A percentile compares a stretch with the other conserved stretches of the same genome.
Conservation (phyloP, 2,888 invertebrate genomes). For the Chymomyza procnemis region DNA sequence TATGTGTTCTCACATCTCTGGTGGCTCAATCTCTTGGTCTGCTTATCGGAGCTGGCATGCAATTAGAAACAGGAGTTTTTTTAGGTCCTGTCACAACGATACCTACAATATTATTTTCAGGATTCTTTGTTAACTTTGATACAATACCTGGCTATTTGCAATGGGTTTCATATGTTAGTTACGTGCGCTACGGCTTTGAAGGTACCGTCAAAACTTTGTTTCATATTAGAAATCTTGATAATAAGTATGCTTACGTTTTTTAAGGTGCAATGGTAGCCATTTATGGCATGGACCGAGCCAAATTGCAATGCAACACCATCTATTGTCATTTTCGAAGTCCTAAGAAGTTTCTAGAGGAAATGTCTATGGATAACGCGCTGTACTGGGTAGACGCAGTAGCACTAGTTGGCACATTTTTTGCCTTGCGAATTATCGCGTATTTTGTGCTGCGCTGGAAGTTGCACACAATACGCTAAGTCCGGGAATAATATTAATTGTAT, state of each 20-base stretch:
- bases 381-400: slow-evolving; percentile 92
- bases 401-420: slow-evolving; percentile 88
- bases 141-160: slow-evolving; percentile 93
- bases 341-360: slow-evolving; percentile 89
- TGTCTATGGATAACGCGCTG: slow-evolving; percentile 88
- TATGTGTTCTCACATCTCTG: slow-evolving; percentile 88
- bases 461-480: slow-evolving; percentile 79
- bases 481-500: neutral
- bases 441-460: slow-evolving; percentile 90
- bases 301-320: slow-evolving; percentile 88
- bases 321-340: slow-evolving; percentile 92
- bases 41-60: slow-evolving; percentile 94
- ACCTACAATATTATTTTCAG: slow-evolving; percentile 94
- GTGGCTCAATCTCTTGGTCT: slow-evolving; percentile 95
- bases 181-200: slow-evolving; percentile 94
- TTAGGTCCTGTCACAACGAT: slow-evolving; percentile 94
- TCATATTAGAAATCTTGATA: neutral
- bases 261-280: slow-evolving; percentile 89
- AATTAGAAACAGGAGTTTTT: slow-evolving; percentile 88
- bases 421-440: slow-evolving; percentile 88
- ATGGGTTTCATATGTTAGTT: slow-evolving; percentile 94
- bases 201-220: slow-evolving; percentile 76
- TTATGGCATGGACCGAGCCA: slow-evolving; percentile 91
- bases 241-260: neutral
- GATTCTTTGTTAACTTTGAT: slow-evolving; percentile 95